These are phyloP conservation scores for Machaerirhynchus nigripectus DNA, from an alignment of 2,113 vertebrate species.

Conservation along the genomic window DNA sequence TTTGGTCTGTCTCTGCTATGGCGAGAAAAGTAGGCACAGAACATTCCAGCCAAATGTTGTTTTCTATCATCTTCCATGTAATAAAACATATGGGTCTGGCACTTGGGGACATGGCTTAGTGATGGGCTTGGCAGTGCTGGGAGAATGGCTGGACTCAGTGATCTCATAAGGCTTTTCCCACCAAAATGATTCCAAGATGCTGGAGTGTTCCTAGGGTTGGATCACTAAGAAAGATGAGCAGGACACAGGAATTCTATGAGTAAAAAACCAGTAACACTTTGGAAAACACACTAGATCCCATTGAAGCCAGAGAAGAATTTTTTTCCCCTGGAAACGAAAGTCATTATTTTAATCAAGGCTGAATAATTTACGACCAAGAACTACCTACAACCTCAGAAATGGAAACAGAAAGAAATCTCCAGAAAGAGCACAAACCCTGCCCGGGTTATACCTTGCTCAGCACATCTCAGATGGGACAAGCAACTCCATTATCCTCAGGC, in stretches of 20 bases:
- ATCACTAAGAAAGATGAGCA: neutral
- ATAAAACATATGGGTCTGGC: neutral
- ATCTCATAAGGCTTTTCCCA: neutral
- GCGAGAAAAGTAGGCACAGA: neutral
- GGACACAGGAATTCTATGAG: neutral
- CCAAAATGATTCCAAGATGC: neutral
- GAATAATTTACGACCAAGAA: neutral
- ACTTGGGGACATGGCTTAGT: neutral
- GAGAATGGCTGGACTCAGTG: neutral
- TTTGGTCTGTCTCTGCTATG: neutral
- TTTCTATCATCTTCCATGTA: neutral
- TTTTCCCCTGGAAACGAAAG: neutral
- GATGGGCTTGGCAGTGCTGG: neutral
- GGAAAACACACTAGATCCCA: neutral
- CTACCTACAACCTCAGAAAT: neutral
- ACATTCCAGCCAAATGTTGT: neutral
- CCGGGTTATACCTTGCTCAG: neutral
- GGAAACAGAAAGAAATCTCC: neutral
- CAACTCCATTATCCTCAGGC: neutral
- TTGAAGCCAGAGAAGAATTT: neutral
- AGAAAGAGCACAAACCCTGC: neutral
- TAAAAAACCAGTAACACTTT: neutral
- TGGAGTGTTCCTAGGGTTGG: neutral
- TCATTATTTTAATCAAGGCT: neutral
- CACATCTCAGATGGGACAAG: neutral